phyloP scores from a whole-genome alignment of 2,113 vertebrate genomes.

The Phaethon lepturus region DNA sequence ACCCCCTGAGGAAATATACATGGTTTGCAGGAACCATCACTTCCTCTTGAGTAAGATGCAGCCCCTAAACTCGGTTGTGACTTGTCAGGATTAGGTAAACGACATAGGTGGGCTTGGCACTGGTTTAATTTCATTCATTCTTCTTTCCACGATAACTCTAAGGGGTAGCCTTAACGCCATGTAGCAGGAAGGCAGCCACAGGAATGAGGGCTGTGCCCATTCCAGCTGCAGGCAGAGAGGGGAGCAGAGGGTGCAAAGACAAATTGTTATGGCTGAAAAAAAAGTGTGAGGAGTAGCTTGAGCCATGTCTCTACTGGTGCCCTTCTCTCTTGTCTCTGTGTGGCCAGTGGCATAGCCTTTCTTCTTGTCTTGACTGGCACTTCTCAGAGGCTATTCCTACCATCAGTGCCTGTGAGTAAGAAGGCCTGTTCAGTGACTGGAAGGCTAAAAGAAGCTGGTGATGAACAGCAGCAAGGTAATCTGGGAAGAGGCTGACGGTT shows the following conservation, averaged over 20 bases:
- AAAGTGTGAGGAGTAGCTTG: not conserved
- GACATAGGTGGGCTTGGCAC: not conserved
- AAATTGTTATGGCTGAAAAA: not conserved
- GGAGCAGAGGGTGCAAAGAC: not conserved
- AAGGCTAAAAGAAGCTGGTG: not conserved
- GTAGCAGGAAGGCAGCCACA: not conserved
- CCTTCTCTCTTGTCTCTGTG: not conserved
- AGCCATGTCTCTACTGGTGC: not conserved
- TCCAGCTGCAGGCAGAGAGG: not conserved
- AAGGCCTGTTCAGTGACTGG: not conserved
- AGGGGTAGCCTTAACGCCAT: not conserved
- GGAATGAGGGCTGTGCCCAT: not conserved
- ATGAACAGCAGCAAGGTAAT: not conserved
- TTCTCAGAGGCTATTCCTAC: not conserved
- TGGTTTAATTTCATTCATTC: not conserved
- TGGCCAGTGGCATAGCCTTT: not conserved
- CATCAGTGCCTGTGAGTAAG: not conserved
- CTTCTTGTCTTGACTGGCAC: not conserved
- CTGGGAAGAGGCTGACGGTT: not conserved
- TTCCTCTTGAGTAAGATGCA: slow-evolving; percentile 41
- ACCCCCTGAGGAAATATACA: not conserved
- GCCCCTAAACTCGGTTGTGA: not conserved
- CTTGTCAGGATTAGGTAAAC: slow-evolving; percentile 1
- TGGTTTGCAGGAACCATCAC: not conserved
- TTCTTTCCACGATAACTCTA: not conserved